Conservation (phyloP, 2,113 vertebrate genomes). For the Scomber colias region DNA sequence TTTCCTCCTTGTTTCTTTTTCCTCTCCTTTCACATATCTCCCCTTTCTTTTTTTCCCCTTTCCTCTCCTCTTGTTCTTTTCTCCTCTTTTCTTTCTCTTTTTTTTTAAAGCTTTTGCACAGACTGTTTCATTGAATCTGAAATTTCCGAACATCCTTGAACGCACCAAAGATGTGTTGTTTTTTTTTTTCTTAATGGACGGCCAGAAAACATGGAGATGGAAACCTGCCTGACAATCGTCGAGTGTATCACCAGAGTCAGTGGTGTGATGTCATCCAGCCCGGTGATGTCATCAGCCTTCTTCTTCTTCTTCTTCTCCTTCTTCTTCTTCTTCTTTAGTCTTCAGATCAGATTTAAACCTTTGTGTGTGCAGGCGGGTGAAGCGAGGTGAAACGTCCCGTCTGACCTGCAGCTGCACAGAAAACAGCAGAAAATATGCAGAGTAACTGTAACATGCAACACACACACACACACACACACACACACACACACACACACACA, state of each 20-base stretch:
- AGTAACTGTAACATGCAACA: not conserved
- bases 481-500: conserved; percentile 1
- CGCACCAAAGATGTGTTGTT: not conserved
- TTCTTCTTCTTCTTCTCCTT: too few relatives aligned
- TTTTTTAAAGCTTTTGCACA: too few relatives aligned
- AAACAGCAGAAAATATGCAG: conserved; percentile 10
- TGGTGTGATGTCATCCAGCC: conserved; percentile 16
- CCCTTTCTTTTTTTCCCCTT: too few relatives aligned
- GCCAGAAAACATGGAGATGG: conserved; percentile 3
- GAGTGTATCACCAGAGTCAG: conserved; percentile 10
- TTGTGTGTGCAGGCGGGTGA: conserved; percentile 8
- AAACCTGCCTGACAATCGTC: conserved; percentile 1
- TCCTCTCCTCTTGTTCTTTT: too few relatives aligned
- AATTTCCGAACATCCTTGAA: not conserved
- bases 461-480: conserved; percentile 11
- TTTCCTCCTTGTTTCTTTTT: not conserved
- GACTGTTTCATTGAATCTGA: too few relatives aligned
- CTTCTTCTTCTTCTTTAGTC: not conserved
- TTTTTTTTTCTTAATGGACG: not conserved
- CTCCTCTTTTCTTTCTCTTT: not conserved
- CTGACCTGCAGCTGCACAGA: conserved; percentile 4
- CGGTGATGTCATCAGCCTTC: conserved; percentile 4
- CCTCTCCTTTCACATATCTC: not conserved
- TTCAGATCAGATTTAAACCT: not conserved
- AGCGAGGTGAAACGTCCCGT: conserved; percentile 11